Percentiles rank a stretch among this genome's conserved stretches.
Evolutionary conservation across 2,797 vertebrate genomes (phyloP).

Genomic region (Selene dorsalis): DNA sequence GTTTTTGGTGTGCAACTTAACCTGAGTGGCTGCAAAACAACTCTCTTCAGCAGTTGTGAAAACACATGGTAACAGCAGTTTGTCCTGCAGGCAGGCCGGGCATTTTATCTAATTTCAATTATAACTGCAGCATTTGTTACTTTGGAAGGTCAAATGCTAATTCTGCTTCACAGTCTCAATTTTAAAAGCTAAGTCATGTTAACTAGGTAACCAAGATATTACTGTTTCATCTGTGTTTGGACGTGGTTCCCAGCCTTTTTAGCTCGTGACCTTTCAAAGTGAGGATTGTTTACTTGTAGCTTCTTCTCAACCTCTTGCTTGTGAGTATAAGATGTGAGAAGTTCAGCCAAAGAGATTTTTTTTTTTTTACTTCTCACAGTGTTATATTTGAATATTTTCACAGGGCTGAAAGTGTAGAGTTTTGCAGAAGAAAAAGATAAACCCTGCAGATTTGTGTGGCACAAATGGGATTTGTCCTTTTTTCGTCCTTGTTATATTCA

Average conservation of each 20-base stretch:
- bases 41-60: not conserved
- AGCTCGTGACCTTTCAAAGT: not conserved
- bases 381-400: not conserved
- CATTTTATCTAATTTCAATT: slow-evolving; percentile 1
- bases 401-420: not conserved
- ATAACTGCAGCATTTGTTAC: not conserved
- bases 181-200: not conserved
- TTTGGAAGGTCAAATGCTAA: not conserved
- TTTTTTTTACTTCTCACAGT: not conserved
- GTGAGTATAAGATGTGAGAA: not conserved
- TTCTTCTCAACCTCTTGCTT: not conserved
- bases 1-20: not conserved
- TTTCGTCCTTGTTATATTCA: not conserved
- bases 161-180: not conserved
- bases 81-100: not conserved
- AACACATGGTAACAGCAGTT: not conserved
- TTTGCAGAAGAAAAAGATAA: not conserved
- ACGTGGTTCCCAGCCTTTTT: slow-evolving; percentile 5
- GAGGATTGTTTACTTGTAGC: not conserved
- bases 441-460: not conserved
- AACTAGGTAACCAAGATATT: slow-evolving; percentile 1
- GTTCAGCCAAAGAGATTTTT: not conserved
- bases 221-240: slow-evolving; percentile 15
- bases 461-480: not conserved
- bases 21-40: not conserved